Percentiles rank a stretch among this genome's conserved stretches.
Conservation (phyloP, 2,113 vertebrate genomes). For the Sminthopsis crassicaudata region DNA sequence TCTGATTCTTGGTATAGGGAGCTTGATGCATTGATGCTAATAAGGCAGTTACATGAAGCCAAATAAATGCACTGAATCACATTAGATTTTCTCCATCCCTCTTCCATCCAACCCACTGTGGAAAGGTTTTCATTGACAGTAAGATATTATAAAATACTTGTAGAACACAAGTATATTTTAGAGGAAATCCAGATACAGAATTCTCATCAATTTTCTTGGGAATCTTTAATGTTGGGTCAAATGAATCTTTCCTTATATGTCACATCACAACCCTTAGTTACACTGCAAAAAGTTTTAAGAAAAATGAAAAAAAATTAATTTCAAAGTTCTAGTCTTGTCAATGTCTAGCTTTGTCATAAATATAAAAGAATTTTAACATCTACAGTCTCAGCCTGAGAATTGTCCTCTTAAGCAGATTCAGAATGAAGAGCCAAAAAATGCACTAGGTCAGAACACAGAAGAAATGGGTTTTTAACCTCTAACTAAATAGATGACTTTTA, state of each 20-base stretch:
- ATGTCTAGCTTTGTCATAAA: not conserved
- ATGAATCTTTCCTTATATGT: not conserved
- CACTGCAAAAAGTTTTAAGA: not conserved
- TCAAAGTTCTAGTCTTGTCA: not conserved
- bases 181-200: not conserved
- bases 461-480: not conserved
- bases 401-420: not conserved
- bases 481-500: not conserved
- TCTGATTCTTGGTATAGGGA: not conserved
- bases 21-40: not conserved
- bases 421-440: not conserved
- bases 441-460: not conserved
- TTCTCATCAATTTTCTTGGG: not conserved
- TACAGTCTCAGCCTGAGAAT: not conserved
- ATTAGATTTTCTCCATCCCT: not conserved
- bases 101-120: not conserved
- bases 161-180: not conserved
- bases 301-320: not conserved
- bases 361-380: not conserved
- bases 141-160: too few relatives aligned
- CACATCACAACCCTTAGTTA: not conserved
- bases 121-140: not conserved
- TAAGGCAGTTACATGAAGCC: not conserved
- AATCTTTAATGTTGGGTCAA: not conserved
- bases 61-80: not conserved